Conservation (phyloP, 1,140 invertebrate genomes). For the Babylonia areolata region DNA sequence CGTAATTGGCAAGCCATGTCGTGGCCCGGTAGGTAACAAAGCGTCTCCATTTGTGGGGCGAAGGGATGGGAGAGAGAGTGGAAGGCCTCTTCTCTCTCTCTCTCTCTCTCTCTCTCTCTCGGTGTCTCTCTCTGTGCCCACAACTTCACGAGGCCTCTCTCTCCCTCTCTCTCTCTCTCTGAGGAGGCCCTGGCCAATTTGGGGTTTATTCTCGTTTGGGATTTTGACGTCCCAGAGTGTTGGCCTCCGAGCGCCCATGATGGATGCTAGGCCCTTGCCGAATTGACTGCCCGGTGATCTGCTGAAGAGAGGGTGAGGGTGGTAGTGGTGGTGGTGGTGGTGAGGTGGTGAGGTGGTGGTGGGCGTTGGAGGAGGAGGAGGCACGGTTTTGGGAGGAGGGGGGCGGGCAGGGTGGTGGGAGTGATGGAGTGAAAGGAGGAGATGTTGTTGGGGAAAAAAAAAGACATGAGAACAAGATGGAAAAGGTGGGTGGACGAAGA, state of each 20-base stretch:
- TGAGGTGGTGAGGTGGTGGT: too few relatives aligned
- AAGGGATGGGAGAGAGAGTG: not conserved
- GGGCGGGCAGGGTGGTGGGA: too few relatives aligned
- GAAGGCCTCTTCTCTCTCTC: not conserved
- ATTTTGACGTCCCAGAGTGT: constrained; percentile 24
- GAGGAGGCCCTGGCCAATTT: constrained; percentile 4
- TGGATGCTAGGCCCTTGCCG: not conserved
- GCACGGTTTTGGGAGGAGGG: too few relatives aligned
- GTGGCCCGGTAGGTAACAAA: constrained; percentile 28
- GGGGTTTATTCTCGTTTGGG: constrained; percentile 28
- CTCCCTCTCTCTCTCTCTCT: not conserved
- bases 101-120: not conserved
- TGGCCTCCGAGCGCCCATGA: not conserved
- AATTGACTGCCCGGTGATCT: not conserved
- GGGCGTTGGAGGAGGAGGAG: too few relatives aligned
- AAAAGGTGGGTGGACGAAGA: too few relatives aligned
- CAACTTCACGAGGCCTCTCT: too few relatives aligned
- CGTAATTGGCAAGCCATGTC: constrained; percentile 30
- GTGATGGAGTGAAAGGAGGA: too few relatives aligned
- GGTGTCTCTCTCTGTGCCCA: too few relatives aligned
- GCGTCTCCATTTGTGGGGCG: not conserved
- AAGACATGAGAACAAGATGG: too few relatives aligned
- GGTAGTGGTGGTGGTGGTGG: too few relatives aligned
- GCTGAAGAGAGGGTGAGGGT: too few relatives aligned
- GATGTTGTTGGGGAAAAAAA: too few relatives aligned